Base-by-base conservation (phyloP, 2,888 invertebrate species). In the Amorpha juglandis region DNA sequence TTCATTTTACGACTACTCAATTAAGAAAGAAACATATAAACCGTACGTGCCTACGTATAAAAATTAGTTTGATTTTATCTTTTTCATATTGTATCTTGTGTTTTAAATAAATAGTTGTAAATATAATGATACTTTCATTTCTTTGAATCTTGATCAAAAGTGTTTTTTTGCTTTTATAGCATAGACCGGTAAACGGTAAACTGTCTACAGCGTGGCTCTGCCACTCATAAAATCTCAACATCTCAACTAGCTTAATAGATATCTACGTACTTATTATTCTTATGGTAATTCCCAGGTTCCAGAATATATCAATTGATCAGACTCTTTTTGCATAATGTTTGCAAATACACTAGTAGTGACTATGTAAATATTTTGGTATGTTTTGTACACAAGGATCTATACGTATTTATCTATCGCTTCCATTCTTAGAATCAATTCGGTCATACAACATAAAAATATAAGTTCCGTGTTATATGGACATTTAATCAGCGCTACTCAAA, bases 1-100 rank as follows among this genome's bases (percentile, higher is more conserved):
- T 27, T 33, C 33, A 33, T 45, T 35, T 19, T 27, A 63, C 33
- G 52, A 47, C 64, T 80, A 80, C 63, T 79, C 71, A 38, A 69
- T 82, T 1, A 84, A 73, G 63, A 86, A 86, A 53, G 77, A 81
- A 0, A 84, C 82, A 62, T 80, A 83, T 2, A 82, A 79, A 62
- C 69, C 66, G 12, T 72, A 78, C 65, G 65, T 74, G 6, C 74
- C 75, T 0, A 69, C 72, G 66, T 75, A 71, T 67, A 78, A 74
- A 62, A 69, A 70, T 62, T 75, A 68, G 27, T 16, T 62, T 48
- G 63, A 42, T 48, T 16, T 11, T 8, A 47, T 19, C 12, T 48
- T 7, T 48, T 14, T 16, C 7, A 4, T 7, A 16, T n/a, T 14
- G 16, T 48, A 8, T 50, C 16, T 8, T 33, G 48, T 48, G 9